These are phyloP conservation scores for Mus spicilegus DNA, from an alignment of 2,113 vertebrate species.

Conservation along the genomic window DNA sequence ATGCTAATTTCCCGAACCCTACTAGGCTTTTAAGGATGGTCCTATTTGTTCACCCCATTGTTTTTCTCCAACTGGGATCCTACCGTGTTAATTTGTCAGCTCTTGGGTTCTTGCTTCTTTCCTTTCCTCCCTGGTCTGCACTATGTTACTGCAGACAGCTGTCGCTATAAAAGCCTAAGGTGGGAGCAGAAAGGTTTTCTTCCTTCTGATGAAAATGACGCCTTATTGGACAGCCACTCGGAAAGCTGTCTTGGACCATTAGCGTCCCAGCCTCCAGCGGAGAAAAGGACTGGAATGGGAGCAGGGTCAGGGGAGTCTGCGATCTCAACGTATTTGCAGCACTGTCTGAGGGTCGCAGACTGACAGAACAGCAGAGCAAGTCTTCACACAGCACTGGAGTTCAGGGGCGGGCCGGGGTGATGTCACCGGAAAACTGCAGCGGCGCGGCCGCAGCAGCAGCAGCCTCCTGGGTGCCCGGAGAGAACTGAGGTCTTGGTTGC, in stretches of 20 bases:
- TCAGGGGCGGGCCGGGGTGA: no score
- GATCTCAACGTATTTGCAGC: neutral
- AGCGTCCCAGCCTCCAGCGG: neutral
- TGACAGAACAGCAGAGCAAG: neutral
- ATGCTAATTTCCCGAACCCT: conserved; percentile 54
- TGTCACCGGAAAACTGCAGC: neutral
- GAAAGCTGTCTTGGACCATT: neutral
- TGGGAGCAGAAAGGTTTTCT: conserved; percentile 36
- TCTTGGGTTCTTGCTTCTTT: conserved; percentile 1
- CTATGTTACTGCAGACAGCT: neutral
- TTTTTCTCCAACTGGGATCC: neutral
- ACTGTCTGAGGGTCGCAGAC: neutral
- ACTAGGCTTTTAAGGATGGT: conserved; percentile 60
- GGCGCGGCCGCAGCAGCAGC: no score
- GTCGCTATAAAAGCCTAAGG: neutral
- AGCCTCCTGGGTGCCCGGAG: neutral
- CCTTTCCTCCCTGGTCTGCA: neutral
- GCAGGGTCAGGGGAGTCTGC: neutral
- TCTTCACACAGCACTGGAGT: neutral
- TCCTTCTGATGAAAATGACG: conserved; percentile 1
- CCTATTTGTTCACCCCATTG: conserved; percentile 60
- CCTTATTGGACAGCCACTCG: neutral
- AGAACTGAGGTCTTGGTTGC: neutral
- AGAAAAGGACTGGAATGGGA: neutral
- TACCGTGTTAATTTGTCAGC: conserved; percentile 35